Evolutionary conservation across 2,797 vertebrate genomes (phyloP).

Genomic region (Glyptemys insculpta): DNA sequence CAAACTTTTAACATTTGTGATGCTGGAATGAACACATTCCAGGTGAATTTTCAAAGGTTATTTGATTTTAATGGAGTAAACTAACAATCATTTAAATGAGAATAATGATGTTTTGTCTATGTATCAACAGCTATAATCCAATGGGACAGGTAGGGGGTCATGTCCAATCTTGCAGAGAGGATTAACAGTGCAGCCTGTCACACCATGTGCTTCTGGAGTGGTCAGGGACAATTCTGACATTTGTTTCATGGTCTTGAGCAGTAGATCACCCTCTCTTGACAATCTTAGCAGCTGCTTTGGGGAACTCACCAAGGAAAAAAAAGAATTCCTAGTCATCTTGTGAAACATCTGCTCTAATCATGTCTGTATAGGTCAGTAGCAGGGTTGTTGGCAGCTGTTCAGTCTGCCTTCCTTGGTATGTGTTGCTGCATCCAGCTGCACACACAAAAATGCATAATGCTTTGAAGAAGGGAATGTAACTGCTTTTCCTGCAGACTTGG

Average conservation of each 20-base stretch:
- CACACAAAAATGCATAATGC: not conserved
- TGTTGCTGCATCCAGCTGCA: conserved; percentile 50
- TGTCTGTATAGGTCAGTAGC: conserved; percentile 20
- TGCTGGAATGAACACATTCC: not conserved
- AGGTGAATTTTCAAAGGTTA: not conserved
- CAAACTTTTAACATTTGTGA: not conserved
- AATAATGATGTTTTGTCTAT: not conserved
- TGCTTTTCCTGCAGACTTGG: not conserved
- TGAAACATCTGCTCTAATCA: not conserved
- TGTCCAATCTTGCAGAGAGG: not conserved
- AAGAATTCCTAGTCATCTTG: not conserved
- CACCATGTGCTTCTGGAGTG: not conserved
- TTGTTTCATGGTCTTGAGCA: not conserved
- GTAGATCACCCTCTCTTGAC: not conserved
- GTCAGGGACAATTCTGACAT: not conserved
- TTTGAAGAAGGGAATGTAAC: conserved; percentile 39
- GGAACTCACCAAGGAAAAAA: not conserved
- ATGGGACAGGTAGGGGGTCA: not conserved
- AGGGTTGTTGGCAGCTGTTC: not conserved
- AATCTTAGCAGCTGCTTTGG: not conserved
- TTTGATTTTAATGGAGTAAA: not conserved
- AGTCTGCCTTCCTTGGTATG: conserved; percentile 46
- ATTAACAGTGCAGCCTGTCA: not conserved
- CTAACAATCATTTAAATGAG: not conserved
- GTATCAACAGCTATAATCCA: not conserved